A percentile compares a stretch with the other conserved stretches of the same genome.
Evolutionary conservation across 2,113 vertebrate genomes (phyloP).

Genomic region (western clawed frog (Xenopus tropicalis)): UCB_Xtro_10.0 CM004443.2:159765501-159766000

Average conservation of each 20-base stretch:
- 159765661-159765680: neutral
- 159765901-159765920: constrained; percentile 1
- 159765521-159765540: constrained; percentile 75
- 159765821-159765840: constrained; percentile 34
- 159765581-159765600: constrained; percentile 69
- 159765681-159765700: constrained; percentile 34
- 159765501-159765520: constrained; percentile 86
- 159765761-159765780: neutral
- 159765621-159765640: neutral
- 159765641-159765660: neutral
- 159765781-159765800: neutral
- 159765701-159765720: constrained; percentile 22
- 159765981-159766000: no score
- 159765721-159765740: neutral
- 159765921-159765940: neutral
- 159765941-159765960: no score
- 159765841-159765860: constrained; percentile 17
- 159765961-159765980: no score
- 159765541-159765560: constrained; percentile 88
- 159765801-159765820: constrained; percentile 32
- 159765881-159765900: constrained; percentile 20
- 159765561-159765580: constrained; percentile 84
- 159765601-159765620: constrained; percentile 31
- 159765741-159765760: constrained; percentile 2
- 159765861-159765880: constrained; percentile 19